A percentile compares a stretch with the other conserved stretches of the same genome.
These are phyloP conservation scores for Chloroceryle amazona DNA, from an alignment of 2,797 vertebrate genomes.

Conservation along the genomic window DNA sequence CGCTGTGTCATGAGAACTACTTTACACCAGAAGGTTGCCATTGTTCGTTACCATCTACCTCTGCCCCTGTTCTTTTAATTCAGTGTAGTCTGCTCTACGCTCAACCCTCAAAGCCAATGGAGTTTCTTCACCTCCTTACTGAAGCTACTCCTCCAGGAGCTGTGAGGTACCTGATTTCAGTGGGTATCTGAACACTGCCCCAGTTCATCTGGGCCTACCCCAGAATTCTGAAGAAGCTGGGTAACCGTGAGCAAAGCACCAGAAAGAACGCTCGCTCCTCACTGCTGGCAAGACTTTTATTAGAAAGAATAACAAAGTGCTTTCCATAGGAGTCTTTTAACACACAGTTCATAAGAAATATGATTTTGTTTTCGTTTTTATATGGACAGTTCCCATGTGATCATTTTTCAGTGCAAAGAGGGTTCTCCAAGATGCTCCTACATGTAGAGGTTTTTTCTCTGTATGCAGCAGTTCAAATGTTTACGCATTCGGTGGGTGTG, in stretches of 20 bases:
- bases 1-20: not conserved
- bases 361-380: not conserved
- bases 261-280: not conserved
- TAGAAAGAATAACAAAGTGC: conserved; percentile 74
- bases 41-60: not conserved
- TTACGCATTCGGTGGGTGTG: not conserved
- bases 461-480: not conserved
- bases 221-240: not conserved
- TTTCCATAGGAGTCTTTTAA: conserved; percentile 26
- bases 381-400: not conserved
- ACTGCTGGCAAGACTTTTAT: conserved; percentile 55
- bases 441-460: not conserved
- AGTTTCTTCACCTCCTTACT: not conserved
- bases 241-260: not conserved
- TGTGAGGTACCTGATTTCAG: not conserved
- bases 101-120: not conserved
- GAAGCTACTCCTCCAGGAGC: not conserved
- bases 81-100: not conserved
- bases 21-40: not conserved
- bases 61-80: not conserved
- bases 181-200: not conserved
- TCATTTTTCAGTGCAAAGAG: conserved; percentile 34
- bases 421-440: not conserved
- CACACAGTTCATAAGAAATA: conserved; percentile 39
- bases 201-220: not conserved